Base-by-base conservation (phyloP, 2,113 vertebrate species). In the Cepphus grylle region DNA sequence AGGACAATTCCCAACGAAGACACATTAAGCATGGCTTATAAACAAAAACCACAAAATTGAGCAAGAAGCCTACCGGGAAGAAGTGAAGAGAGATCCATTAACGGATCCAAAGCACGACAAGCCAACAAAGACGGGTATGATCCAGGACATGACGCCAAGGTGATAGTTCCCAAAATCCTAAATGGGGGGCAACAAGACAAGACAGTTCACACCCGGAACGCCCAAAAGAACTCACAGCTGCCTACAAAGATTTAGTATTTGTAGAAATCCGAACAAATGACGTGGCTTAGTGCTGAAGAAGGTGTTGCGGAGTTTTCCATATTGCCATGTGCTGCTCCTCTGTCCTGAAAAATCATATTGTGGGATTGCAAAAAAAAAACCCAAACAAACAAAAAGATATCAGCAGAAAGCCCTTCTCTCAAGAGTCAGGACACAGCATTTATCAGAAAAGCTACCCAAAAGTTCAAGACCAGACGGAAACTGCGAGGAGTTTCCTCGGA, bases 81-180 rank as follows among this genome's bases (percentile, higher is more conserved):
- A 99, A 1, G 99, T 99, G 97, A 99, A 99, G 77, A 99, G 98
- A 29, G 99, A 99, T 13, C 99, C 99, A 5, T 99, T 99, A 80
- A 99, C 99, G 0, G 99, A 99, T 8, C 99, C 99, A 5, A 99
- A 99, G 96, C 99, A 99, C 3, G 99, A 99, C 40, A 99, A 97
- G 17, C 99, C 99, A 17, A 99, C 99, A 40, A 99, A 99, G 91
- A 99, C 99, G 0, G 99, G 99, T 90, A 99, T 99, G 97, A 99
- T 99, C 99, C 99, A 99, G 26, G 99, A 97, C 99, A 99, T 99
- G 53, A 99, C 97, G 0, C 99, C 99, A 56, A 99, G 97, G 98
- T 99, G 98, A 36, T 96, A 88, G 93, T 99, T 99, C 32, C 99
- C 99, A 81, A 99, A 99, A 91, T 99, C 99, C 99, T 99, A 34